Base-by-base conservation (phyloP, 2,797 vertebrate species). In the Ptychadena robeensis region DNA sequence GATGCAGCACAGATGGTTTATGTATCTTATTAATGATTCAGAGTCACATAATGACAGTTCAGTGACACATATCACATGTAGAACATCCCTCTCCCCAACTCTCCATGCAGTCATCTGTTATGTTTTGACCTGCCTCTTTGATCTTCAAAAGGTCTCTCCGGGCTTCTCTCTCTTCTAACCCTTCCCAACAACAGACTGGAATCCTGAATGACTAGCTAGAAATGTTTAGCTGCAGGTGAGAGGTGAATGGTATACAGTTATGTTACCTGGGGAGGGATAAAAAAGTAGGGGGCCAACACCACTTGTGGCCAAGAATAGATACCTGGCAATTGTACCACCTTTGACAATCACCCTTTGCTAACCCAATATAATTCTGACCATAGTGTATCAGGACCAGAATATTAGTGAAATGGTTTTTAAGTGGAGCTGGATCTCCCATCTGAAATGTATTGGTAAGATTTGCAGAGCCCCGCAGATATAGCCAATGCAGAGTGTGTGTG, bases 11-110 rank as follows among this genome's bases (percentile, higher is more conserved):
- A 73, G 70, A 73, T 73, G 70, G 70, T 35, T 53, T 31, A 22
- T 64, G 35, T 38, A 64, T 76, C 35, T 65, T 76, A 64, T 37
- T 65, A 76, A 40, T 64, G 73, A 40, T 61, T 74, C 32, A 61
- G 53, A 35, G 44, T 53, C 31, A 61, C 69, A 38, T 69, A 28
- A 53, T 37, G 71, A 73, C 71, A 59, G 71, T 15, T 27, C 30
- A 40, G 27, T 8, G 31, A 53, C 31, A 37, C 72, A 10, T 34
- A 74, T 9, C 72, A 37, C 27, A 31, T 74, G 72, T 35, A 74
- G 14, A 10, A 61, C 72, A 61, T 74, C 25, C 31, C n/a, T 31
- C 34, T 22, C 30, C n/a, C 11, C 10, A 70, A 37, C 38, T 31
- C 27, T 71, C 38, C 12, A 28, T 48, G 37, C 9, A 44, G 53